Base-by-base conservation (phyloP, 1,140 invertebrate species). In the Bombus pascuorum region DNA sequence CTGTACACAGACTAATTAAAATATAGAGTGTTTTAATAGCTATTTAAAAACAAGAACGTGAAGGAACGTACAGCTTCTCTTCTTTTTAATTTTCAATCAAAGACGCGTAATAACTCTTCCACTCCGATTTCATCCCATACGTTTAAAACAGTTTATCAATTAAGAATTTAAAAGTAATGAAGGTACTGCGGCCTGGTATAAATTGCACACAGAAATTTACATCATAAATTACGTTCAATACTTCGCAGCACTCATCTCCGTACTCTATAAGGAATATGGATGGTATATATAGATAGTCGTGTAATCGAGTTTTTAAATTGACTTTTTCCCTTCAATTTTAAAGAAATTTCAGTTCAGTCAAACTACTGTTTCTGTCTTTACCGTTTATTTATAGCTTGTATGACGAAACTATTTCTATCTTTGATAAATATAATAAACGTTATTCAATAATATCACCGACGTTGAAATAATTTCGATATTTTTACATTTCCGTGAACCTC, bases 191-290 rank as follows among this genome's bases (percentile, higher is more conserved):
- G 34, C 37, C n/a, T 13, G 34, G 42, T 39, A 77, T n/a, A 77
- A 62, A 77, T 65, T 76, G 3, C 22, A 53, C 25, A 62, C 28
- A 42, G 37, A 65, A 62, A 37, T 77, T 76, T 76, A 59, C 25
- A 42, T 28, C 8, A 28, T 77, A 77, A 77, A 62, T 62, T 77
- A 15, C 28, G 34, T n/a, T 65, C 18, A n/a, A 59, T 77, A 77
- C 37, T 57, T 65, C 18, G 37, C 8, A 57, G 57, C 37, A 37
- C 32, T 62, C 6, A 13, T 62, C 57, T 28, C 2, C n/a, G 15
- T 25, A 77, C 8, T n/a, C 57, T 47, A 10, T 8, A 47, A 62
- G 37, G 4, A 62, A n/a, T 18, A 39, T 42, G 28, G n/a, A n/a
- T 32, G 28, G n/a, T 10, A 15, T 32, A 62, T 25, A n/a, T 39